Percentiles rank a stretch among this genome's conserved stretches.
phyloP scores from a whole-genome alignment of 2,888 invertebrate species.

The Automeris io region DNA sequence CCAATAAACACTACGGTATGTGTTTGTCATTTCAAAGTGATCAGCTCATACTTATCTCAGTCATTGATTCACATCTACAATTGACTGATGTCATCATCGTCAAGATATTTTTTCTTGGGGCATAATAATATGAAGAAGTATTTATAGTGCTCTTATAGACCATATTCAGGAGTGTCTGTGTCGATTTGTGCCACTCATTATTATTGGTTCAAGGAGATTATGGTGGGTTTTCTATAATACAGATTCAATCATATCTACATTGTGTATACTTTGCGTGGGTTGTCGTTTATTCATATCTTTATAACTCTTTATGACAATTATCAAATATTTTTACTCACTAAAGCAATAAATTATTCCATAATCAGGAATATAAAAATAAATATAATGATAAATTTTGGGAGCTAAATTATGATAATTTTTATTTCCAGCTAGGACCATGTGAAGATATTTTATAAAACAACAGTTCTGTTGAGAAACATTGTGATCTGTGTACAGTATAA shows the following conservation, averaged over 20 bases:
- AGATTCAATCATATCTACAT: constrained; percentile 29
- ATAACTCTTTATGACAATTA: not conserved
- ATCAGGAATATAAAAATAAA: not conserved
- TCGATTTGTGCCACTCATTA: constrained; percentile 15
- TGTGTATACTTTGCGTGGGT: constrained; percentile 54
- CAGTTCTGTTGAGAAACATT: constrained; percentile 37
- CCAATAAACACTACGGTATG: no score
- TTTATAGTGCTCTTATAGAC: constrained; percentile 1
- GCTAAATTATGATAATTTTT: constrained; percentile 8
- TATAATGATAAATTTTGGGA: not conserved
- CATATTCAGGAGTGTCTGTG: not conserved
- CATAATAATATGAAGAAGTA: constrained; percentile 16
- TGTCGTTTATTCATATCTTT: constrained; percentile 22
- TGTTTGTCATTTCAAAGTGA: no score
- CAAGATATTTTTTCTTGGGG: constrained; percentile 18
- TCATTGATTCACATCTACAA: not conserved
- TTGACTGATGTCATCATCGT: constrained; percentile 51
- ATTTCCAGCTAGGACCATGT: constrained; percentile 58
- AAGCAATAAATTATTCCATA: not conserved
- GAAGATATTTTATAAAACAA: constrained; percentile 36
- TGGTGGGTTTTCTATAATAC: constrained; percentile 34
- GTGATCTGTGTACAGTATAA: constrained; percentile 55
- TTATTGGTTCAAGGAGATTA: constrained; percentile 34
- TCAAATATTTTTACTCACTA: not conserved
- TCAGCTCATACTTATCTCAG: not conserved